Evolutionary conservation across 1,140 invertebrate genomes (phyloP).

Genomic region (Danaus plexippus): DNA sequence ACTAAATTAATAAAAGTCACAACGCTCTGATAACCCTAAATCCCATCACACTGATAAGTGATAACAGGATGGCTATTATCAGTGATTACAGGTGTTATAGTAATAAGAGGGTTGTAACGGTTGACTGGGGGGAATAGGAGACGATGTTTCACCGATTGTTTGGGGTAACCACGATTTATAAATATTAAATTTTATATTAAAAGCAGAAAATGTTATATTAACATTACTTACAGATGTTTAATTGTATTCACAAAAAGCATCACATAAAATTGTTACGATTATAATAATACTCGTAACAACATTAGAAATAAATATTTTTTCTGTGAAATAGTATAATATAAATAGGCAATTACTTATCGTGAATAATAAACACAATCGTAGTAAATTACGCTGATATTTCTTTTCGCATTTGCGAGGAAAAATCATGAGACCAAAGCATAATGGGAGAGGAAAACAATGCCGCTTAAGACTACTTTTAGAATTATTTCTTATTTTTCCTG

Average conservation of each 20-base stretch:
- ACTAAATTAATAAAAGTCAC: not conserved
- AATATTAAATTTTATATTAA: not conserved
- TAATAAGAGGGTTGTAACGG: slow-evolving; percentile 8
- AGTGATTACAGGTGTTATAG: slow-evolving; percentile 10
- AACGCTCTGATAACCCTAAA: slow-evolving; percentile 12
- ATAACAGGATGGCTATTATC: slow-evolving; percentile 6
- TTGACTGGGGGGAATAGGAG: slow-evolving; percentile 3
- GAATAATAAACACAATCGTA: slow-evolving; percentile 4
- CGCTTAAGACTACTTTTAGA: slow-evolving; percentile 8
- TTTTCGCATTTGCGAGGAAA: slow-evolving; percentile 8
- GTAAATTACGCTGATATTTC: slow-evolving; percentile 13
- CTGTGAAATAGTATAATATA: not conserved
- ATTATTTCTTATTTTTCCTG: slow-evolving; percentile 1
- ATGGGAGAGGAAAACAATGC: slow-evolving; percentile 11
- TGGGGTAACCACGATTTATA: no score
- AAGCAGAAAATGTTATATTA: no score
- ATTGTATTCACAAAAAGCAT: no score
- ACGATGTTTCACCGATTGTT: not conserved
- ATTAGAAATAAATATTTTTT: no score
- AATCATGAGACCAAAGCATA: slow-evolving; percentile 12
- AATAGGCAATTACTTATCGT: slow-evolving; percentile 15
- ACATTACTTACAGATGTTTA: no score
- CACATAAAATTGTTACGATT: no score
- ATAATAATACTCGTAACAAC: no score
- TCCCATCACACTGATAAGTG: slow-evolving; percentile 5